Conservation (phyloP, 2,888 invertebrate species). For the Oegoconia quadripuncta region DNA sequence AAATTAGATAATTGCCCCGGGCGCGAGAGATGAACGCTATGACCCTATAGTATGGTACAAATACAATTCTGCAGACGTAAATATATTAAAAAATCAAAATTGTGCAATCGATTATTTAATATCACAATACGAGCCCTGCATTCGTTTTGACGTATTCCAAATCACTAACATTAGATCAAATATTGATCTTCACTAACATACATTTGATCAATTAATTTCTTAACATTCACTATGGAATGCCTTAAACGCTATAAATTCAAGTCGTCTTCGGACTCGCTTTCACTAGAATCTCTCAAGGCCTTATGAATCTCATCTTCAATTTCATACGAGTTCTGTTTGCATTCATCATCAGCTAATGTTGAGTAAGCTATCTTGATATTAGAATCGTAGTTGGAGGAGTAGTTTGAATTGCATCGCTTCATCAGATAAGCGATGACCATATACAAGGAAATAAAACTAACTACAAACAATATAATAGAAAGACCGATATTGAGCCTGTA, state of each 20-base stretch:
- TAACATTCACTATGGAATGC: conserved; percentile 42
- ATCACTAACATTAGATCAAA: too few relatives aligned
- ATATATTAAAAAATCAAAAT: conserved; percentile 20
- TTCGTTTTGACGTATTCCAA: conserved; percentile 30
- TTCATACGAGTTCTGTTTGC: conserved; percentile 56
- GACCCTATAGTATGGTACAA: too few relatives aligned
- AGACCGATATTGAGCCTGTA: conserved; percentile 64
- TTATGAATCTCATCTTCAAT: conserved; percentile 66
- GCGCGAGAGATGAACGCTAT: too few relatives aligned
- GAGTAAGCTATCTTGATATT: conserved; percentile 59
- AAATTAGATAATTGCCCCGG: too few relatives aligned
- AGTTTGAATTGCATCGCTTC: conserved; percentile 37
- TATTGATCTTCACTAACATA: conserved; percentile 31
- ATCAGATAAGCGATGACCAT: conserved; percentile 41
- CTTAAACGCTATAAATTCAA: conserved; percentile 56
- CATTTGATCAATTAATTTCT: conserved; percentile 40
- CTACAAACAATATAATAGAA: conserved; percentile 47
- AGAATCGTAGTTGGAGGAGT: conserved; percentile 47
- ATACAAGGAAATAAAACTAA: conserved; percentile 47
- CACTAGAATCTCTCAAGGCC: conserved; percentile 60
- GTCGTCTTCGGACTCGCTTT: conserved; percentile 66
- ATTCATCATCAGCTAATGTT: conserved; percentile 62
- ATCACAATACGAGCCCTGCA: conserved; percentile 59
- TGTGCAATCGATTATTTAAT: conserved; percentile 45
- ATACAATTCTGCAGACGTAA: too few relatives aligned